Evolutionary conservation across 2,888 invertebrate species (phyloP).

Genomic region (Poecilobothrus nobilitatus): DNA sequence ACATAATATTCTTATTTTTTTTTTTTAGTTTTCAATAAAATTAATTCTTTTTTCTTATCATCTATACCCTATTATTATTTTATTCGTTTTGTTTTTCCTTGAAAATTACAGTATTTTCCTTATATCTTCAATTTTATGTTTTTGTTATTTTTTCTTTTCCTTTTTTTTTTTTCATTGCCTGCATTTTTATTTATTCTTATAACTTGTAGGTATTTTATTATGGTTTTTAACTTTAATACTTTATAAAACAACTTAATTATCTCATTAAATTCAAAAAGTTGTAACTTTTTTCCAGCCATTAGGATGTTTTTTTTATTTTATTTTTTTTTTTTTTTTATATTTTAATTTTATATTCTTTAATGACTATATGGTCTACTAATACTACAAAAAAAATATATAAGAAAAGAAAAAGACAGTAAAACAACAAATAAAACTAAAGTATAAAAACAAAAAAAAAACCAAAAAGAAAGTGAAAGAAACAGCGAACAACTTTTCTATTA

Average conservation of each 20-base stretch:
- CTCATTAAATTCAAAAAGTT: constrained; percentile 6
- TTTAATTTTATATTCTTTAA: neutral
- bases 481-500: neutral
- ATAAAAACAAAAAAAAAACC: neutral
- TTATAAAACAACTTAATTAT: constrained; percentile 6
- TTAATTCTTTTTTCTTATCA: too few species aligned
- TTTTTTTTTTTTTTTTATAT: neutral
- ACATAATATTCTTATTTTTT: too few species aligned
- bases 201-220: neutral
- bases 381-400: too few species aligned
- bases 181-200: neutral
- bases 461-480: neutral
- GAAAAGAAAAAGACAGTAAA: too few species aligned
- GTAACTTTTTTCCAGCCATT: constrained; percentile 1
- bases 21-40: too few species aligned
- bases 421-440: neutral
- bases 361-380: neutral
- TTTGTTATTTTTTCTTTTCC: neutral
- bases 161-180: too few species aligned
- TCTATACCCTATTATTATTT: too few species aligned
- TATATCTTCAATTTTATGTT: neutral
- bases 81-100: too few species aligned
- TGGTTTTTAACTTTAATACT: constrained; percentile 3
- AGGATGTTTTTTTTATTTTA: neutral
- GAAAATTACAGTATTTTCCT: too few species aligned